Base-by-base conservation (phyloP, 2,113 vertebrate genomes). In the Siphamia tubifer region DNA sequence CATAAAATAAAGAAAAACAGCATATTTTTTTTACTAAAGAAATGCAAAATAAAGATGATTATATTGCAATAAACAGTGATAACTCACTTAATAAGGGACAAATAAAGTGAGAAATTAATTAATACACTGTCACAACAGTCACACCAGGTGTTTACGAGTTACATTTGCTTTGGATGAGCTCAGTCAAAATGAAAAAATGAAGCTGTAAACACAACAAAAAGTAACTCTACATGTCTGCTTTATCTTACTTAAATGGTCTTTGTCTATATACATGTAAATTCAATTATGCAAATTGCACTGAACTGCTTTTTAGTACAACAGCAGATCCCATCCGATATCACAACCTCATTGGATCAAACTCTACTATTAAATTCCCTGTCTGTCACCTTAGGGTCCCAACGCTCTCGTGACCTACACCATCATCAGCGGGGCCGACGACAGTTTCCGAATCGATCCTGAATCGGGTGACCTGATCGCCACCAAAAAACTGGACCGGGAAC, bases 381-480 rank as follows among this genome's bases (percentile, higher is more conserved):
- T 68, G n/a, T 12, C 4, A 23, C 63, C n/a, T 23, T 67, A 98
- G 98, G 98, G 98, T 67, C 94, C 96, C 11, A 99, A 99, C 16
- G 98, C 98, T 28, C 90, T 99, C 0, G 96, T 99, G 57, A 99
- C 98, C 0, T 99, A 99, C 73, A 94, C 96, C 5, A 98, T 99
- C 72, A 94, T 99, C 83, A 99, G 96, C 0, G 98, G 97, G 1
- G 96, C 98, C 0, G 98, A 99, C 8, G 96, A 98, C 68, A 98
- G 96, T 64, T 99, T 99, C 78, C 94, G 95, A 4, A 90, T 99
- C 0, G 96, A 99, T 84, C 96, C 98, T 0, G 95, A 98, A 48
- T 98, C 96, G 0, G 98, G 98, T 1, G 98, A 98, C 21, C 91
- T 99, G 73, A 94, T 95, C 2, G 98, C 96, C 21, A 97, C 96